Conservation (phyloP, 2,797 vertebrate genomes). For the Sebastiscus tertius region DNA sequence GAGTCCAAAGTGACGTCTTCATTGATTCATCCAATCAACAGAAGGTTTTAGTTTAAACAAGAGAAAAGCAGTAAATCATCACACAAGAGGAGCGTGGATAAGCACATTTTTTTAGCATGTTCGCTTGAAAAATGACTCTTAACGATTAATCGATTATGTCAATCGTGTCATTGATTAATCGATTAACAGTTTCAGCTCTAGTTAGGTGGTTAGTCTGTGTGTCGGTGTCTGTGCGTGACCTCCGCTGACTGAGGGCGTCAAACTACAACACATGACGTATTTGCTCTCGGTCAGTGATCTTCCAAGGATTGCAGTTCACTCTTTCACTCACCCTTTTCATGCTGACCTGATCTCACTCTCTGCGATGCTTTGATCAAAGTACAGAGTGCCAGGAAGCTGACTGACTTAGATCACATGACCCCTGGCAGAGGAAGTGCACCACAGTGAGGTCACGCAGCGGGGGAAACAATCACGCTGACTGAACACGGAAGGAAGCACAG, state of each 20-base stretch:
- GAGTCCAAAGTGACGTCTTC: background rate
- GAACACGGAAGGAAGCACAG: slow-evolving; percentile 77
- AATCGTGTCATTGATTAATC: background rate
- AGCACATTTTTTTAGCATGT: background rate
- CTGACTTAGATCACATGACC: slow-evolving; percentile 64
- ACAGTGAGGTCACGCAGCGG: slow-evolving; percentile 64
- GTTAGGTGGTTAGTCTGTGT: background rate
- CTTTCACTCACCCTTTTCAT: too few relatives aligned
- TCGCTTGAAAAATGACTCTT: background rate
- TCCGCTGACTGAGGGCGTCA: background rate
- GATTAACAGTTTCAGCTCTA: background rate
- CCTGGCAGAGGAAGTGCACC: slow-evolving; percentile 58
- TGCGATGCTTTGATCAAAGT: slow-evolving; percentile 59
- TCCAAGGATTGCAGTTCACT: background rate
- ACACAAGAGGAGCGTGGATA: background rate
- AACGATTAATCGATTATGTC: background rate
- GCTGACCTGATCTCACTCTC: slow-evolving; percentile 24
- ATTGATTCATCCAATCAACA: background rate
- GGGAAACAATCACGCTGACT: slow-evolving; percentile 67
- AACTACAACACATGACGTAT: background rate
- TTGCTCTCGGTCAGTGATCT: background rate
- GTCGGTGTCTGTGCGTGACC: background rate
- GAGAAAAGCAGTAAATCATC: background rate
- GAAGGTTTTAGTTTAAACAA: background rate
- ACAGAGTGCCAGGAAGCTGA: slow-evolving; percentile 41